A percentile compares a stretch with the other conserved stretches of the same genome.
Evolutionary conservation across 2,888 invertebrate genomes (phyloP).

Genomic region (Acrobasis repandana): DNA sequence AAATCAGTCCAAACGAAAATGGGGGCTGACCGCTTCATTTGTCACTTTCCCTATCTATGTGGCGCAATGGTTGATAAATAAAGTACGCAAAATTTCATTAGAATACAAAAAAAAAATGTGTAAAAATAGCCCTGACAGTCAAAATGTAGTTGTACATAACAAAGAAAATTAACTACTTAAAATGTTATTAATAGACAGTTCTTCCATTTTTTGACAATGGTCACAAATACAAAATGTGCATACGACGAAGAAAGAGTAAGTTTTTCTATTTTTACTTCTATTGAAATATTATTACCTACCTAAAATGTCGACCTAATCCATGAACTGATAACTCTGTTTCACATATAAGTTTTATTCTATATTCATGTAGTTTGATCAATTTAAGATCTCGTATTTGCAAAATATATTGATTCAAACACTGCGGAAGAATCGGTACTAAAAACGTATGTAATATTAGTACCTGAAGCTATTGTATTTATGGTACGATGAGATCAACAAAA

Average conservation of each 20-base stretch:
- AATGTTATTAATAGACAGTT: neutral
- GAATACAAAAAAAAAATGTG: neutral
- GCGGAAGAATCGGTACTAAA: no score
- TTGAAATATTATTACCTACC: neutral
- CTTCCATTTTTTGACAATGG: neutral
- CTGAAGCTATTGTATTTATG: neutral
- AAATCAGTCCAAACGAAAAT: no score
- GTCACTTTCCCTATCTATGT: neutral
- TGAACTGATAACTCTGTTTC: no score
- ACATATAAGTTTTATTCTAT: no score
- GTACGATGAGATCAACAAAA: conserved; percentile 19
- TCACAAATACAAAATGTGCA: conserved; percentile 31
- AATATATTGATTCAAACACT: no score
- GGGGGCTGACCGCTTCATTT: no score
- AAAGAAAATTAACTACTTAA: neutral
- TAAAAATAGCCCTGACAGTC: neutral
- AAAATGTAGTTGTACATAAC: neutral
- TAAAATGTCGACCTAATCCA: neutral
- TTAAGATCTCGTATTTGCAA: no score
- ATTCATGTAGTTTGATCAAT: no score
- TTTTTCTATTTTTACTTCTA: conserved; percentile 17
- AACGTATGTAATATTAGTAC: neutral
- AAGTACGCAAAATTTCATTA: neutral
- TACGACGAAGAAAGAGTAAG: conserved; percentile 39
- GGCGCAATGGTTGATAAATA: neutral